These are phyloP conservation scores for Erpornis zantholeuca DNA, from an alignment of 2,113 vertebrate genomes.

Conservation along the genomic window DNA sequence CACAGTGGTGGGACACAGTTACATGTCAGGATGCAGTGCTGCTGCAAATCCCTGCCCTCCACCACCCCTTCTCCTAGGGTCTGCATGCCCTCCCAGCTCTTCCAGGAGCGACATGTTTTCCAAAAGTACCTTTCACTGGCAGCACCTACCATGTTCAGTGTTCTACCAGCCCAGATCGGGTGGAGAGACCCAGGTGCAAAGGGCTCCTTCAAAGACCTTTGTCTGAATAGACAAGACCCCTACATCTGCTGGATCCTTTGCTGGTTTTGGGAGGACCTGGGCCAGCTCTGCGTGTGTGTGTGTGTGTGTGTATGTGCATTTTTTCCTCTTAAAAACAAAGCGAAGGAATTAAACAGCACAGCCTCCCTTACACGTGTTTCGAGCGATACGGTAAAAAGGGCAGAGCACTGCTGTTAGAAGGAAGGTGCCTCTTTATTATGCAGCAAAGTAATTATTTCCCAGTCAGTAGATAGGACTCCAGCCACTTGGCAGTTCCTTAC, in stretches of 20 bases:
- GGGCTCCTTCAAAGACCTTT: background rate
- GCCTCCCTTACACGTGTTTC: background rate
- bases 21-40: accelerated
- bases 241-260: background rate
- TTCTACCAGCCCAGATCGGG: background rate
- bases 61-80: accelerated
- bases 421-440: constrained; percentile 27
- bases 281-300: background rate
- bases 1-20: accelerated
- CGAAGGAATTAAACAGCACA: background rate
- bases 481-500: constrained; percentile 42
- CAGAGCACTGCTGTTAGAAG: background rate
- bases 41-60: background rate
- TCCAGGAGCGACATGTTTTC: background rate
- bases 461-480: constrained; percentile 42
- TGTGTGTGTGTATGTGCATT: accelerated
- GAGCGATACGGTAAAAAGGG: background rate
- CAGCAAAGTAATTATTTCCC: constrained; percentile 45
- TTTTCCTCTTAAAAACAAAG: background rate
- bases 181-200: background rate
- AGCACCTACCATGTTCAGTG: accelerated
- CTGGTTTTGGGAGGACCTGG: background rate
- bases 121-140: background rate
- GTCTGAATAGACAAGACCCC: background rate
- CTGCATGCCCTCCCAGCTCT: background rate